Evolutionary conservation across 2,888 invertebrate genomes (phyloP).

Genomic region (Troides aeacus): DNA sequence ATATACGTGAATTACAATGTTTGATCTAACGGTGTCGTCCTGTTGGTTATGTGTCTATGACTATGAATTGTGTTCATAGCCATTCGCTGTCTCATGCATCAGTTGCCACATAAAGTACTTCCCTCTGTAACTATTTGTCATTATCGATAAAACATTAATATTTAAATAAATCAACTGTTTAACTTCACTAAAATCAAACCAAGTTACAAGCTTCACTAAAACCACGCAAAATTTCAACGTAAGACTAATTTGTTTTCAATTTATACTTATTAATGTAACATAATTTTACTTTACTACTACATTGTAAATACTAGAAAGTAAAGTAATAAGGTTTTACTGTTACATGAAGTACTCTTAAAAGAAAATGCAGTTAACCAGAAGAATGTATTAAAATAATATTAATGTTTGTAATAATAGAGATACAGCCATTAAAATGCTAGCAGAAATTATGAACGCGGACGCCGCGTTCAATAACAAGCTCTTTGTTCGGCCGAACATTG

Average conservation of each 20-base stretch:
- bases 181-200: no score
- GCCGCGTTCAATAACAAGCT: conserved; percentile 26
- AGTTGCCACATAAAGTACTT: no score
- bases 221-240: no score
- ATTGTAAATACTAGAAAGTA: no score
- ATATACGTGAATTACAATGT: conserved; percentile 6
- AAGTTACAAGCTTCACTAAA: no score
- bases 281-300: no score
- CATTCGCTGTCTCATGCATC: no score
- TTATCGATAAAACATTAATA: no score
- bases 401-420: conserved; percentile 8
- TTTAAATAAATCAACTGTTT: no score
- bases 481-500: conserved; percentile 28
- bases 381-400: neutral
- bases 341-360: neutral
- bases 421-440: neutral
- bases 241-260: no score
- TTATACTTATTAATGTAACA: no score
- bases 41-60: neutral
- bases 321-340: neutral
- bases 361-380: neutral
- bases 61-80: neutral
- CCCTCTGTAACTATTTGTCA: no score
- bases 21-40: neutral
- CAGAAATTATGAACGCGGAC: conserved; percentile 8